These are phyloP conservation scores for Laothoe populi DNA, from an alignment of 2,888 invertebrate species.

Conservation along the genomic window DNA sequence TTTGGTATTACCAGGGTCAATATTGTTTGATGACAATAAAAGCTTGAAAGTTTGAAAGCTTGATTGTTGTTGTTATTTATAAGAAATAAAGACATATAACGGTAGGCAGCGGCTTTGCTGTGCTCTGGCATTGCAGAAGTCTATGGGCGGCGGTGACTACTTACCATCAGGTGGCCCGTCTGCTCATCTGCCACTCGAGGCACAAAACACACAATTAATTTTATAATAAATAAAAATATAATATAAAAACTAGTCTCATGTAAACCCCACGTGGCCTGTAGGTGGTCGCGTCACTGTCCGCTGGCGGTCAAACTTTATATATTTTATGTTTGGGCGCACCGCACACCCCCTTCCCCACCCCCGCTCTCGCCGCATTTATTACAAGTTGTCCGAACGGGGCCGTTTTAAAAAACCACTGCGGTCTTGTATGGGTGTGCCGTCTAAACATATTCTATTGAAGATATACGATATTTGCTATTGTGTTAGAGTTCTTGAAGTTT, in stretches of 20 bases:
- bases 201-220: no score
- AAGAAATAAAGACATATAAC: no score
- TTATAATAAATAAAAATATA: not conserved
- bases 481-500: not conserved
- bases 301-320: conserved; percentile 80
- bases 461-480: not conserved
- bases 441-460: not conserved
- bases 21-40: no score
- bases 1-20: no score
- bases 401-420: conserved; percentile 25
- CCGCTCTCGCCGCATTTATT: conserved; percentile 65
- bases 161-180: no score
- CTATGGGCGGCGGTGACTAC: no score
- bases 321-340: conserved; percentile 75
- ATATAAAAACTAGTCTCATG: conserved; percentile 45
- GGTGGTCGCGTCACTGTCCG: conserved; percentile 69
- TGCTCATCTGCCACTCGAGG: no score
- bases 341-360: conserved; percentile 41
- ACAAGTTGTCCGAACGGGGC: conserved; percentile 42
- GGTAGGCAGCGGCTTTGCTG: no score
- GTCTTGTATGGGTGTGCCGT: conserved; percentile 8
- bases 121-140: no score
- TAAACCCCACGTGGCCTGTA: conserved; percentile 53
- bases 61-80: no score
- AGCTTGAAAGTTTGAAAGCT: no score